These are phyloP conservation scores for Ips typographus DNA, from an alignment of 1,140 invertebrate genomes.

Conservation along the genomic window DNA sequence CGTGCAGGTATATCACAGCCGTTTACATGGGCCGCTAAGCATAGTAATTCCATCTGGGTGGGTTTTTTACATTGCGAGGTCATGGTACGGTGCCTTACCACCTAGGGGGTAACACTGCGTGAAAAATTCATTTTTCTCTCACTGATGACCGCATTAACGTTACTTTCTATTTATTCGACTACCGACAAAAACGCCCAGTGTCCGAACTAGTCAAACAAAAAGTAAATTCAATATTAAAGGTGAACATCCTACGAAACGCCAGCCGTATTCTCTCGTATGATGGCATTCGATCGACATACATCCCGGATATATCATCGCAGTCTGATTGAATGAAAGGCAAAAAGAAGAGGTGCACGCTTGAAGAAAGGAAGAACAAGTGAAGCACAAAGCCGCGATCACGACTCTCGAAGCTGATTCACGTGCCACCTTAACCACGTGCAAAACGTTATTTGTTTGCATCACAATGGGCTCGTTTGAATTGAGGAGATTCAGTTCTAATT, in stretches of 20 bases:
- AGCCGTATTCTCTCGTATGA: background rate
- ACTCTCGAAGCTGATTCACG: constrained; percentile 19
- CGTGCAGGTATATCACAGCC: constrained; percentile 33
- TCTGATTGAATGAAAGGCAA: constrained; percentile 27
- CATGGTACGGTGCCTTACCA: constrained; percentile 29
- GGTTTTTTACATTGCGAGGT: constrained; percentile 27
- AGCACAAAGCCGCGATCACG: constrained; percentile 29
- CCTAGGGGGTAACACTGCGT: constrained; percentile 27
- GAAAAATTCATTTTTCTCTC: constrained; percentile 12
- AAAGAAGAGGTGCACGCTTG: constrained; percentile 23
- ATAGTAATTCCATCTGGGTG: constrained; percentile 33
- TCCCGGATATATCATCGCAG: constrained; percentile 23
- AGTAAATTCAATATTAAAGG: background rate
- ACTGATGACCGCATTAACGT: too few relatives aligned
- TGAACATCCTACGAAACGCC: constrained; percentile 7
- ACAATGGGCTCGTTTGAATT: constrained; percentile 15
- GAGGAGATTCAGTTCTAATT: constrained; percentile 12
- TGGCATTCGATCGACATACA: constrained; percentile 20
- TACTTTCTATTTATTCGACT: background rate
- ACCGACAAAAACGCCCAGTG: background rate
- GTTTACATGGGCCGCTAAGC: constrained; percentile 35
- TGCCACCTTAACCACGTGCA: constrained; percentile 27
- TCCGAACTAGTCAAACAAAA: background rate
- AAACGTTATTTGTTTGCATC: constrained; percentile 15
- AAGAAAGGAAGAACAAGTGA: constrained; percentile 25